Evolutionary conservation across 1,140 invertebrate genomes (phyloP).

Genomic region (Frieseomelitta varia): DNA sequence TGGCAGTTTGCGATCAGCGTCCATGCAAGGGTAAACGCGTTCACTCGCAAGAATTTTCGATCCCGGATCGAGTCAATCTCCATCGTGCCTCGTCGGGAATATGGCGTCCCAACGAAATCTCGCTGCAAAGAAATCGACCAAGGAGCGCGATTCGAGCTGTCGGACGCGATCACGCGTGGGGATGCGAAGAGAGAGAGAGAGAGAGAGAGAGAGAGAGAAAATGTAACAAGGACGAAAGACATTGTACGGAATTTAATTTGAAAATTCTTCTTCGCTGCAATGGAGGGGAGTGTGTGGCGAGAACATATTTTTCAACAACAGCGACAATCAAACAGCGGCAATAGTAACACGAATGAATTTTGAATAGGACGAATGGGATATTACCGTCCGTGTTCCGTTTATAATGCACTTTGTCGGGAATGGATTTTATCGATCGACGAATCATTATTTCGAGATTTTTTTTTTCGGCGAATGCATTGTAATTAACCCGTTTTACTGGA

Average conservation of each 20-base stretch:
- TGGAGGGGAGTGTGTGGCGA: not conserved
- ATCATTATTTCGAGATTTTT: slow-evolving; percentile 42
- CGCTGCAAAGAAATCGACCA: slow-evolving; percentile 68
- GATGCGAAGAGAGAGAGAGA: slow-evolving; percentile 10
- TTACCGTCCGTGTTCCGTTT: slow-evolving; percentile 56
- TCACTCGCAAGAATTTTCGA: slow-evolving; percentile 44
- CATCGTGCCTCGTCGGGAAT: slow-evolving; percentile 44
- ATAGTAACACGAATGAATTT: slow-evolving; percentile 54
- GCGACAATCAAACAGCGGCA: slow-evolving; percentile 7
- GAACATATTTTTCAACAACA: slow-evolving; percentile 48
- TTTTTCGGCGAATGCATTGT: slow-evolving; percentile 16
- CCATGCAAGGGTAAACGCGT: slow-evolving; percentile 52
- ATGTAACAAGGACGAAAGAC: no score
- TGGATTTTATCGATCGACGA: slow-evolving; percentile 49
- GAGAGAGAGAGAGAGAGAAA: not conserved
- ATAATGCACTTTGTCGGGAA: slow-evolving; percentile 60
- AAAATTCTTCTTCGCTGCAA: slow-evolving; percentile 29
- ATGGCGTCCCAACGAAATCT: slow-evolving; percentile 71
- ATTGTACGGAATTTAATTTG: slow-evolving; percentile 49
- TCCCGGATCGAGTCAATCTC: slow-evolving; percentile 32
- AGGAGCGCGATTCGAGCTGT: slow-evolving; percentile 61
- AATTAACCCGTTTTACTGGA: slow-evolving; percentile 1
- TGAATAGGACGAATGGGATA: slow-evolving; percentile 56
- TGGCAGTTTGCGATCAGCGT: slow-evolving; percentile 75
- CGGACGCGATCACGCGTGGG: slow-evolving; percentile 50